Percentiles rank a stretch among this genome's conserved stretches.
These are phyloP conservation scores for Poecilia gillii DNA, from an alignment of 2,797 vertebrate genomes.

Conservation along the genomic window DNA sequence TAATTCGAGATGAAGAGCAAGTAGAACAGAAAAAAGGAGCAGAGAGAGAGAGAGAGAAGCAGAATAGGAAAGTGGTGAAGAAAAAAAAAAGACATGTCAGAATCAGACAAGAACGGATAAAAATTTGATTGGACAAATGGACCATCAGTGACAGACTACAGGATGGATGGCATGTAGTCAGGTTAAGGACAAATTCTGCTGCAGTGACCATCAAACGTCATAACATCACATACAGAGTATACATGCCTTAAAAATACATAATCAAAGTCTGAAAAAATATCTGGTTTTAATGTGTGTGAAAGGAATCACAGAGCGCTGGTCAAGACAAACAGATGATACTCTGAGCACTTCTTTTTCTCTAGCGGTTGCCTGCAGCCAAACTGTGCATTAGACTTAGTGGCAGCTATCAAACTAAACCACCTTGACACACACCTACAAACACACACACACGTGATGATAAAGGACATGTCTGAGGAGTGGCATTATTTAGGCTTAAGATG, in stretches of 20 bases:
- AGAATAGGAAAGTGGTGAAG: slow-evolving; percentile 14
- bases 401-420: slow-evolving; percentile 62
- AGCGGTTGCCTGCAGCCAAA: slow-evolving; percentile 72
- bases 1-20: slow-evolving; percentile 3
- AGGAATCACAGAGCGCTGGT: slow-evolving; percentile 2
- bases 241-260: background rate
- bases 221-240: slow-evolving; percentile 5
- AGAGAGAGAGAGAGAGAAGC: slow-evolving; percentile 29
- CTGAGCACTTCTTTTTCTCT: slow-evolving; percentile 37
- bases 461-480: slow-evolving; percentile 5
- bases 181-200: slow-evolving; percentile 46
- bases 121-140: slow-evolving; percentile 65
- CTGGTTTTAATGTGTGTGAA: background rate
- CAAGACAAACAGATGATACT: slow-evolving; percentile 38
- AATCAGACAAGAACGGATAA: slow-evolving; percentile 36
- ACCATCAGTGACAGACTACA: slow-evolving; percentile 42
- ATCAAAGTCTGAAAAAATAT: background rate
- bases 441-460: slow-evolving; percentile 13
- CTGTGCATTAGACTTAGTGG: slow-evolving; percentile 74
- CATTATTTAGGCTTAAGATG: slow-evolving; percentile 25
- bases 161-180: slow-evolving; percentile 54
- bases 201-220: slow-evolving; percentile 40
- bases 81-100: slow-evolving; percentile 33
- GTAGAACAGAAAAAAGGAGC: slow-evolving; percentile 3
- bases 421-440: slow-evolving; percentile 22